phyloP scores from a whole-genome alignment of 1,140 invertebrate genomes.

The Drosophila ohnishii region DNA sequence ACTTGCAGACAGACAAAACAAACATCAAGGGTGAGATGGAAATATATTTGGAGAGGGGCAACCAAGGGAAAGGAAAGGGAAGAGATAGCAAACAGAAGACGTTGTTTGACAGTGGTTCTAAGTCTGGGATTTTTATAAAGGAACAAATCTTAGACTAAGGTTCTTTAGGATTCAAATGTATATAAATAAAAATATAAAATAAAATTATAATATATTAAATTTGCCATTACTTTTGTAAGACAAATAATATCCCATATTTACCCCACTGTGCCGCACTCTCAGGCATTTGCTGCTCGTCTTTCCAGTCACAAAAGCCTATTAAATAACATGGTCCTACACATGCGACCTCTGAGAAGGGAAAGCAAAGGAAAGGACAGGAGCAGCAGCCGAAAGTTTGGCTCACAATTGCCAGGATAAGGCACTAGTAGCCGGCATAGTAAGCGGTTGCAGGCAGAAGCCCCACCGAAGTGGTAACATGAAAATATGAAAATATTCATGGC shows the following conservation, averaged over 20 bases:
- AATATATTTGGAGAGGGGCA: slow-evolving; percentile 28
- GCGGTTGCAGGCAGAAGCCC: slow-evolving; percentile 35
- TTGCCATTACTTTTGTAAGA: not conserved
- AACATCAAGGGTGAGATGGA: slow-evolving; percentile 43
- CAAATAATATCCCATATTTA: no score
- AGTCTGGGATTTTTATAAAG: not conserved
- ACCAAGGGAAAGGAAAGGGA: not conserved
- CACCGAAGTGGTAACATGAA: slow-evolving; percentile 48
- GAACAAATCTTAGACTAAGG: no score
- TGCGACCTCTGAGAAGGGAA: slow-evolving; percentile 43
- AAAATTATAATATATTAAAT: no score
- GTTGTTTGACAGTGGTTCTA: slow-evolving; percentile 22
- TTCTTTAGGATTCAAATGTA: not conserved
- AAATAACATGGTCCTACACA: slow-evolving; percentile 76
- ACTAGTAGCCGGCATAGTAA: slow-evolving; percentile 16
- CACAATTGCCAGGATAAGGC: slow-evolving; percentile 71
- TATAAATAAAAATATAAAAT: no score
- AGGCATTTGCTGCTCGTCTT: slow-evolving; percentile 44
- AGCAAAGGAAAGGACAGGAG: not conserved
- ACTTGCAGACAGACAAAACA: slow-evolving; percentile 52
- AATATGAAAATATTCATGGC: slow-evolving; percentile 78
- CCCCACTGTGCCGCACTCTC: slow-evolving; percentile 38
- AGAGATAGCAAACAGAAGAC: slow-evolving; percentile 11
- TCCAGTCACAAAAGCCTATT: slow-evolving; percentile 74
- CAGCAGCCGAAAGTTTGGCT: slow-evolving; percentile 60